Evolutionary conservation across 2,888 invertebrate species (phyloP).

Genomic region (Flexamia atlantica): DNA sequence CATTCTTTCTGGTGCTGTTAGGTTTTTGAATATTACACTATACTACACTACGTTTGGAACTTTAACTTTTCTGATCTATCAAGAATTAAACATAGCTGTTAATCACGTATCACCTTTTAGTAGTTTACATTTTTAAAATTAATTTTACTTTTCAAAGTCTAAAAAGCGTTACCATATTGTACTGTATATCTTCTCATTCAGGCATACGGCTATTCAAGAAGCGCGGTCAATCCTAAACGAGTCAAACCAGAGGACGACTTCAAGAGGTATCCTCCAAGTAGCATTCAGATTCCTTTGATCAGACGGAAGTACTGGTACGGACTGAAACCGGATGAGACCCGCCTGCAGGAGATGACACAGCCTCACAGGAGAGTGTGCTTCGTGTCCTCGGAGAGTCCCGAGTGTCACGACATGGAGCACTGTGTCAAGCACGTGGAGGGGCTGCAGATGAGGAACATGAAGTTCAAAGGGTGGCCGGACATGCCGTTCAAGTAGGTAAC

Average conservation of each 20-base stretch:
- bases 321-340: not conserved
- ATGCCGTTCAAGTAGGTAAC: not conserved
- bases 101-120: no score
- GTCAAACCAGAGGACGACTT: constrained; percentile 1
- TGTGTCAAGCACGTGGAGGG: not conserved
- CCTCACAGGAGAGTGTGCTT: constrained; percentile 32
- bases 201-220: no score
- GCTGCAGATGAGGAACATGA: constrained; percentile 17
- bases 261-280: not conserved
- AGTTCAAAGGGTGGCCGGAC: constrained; percentile 10
- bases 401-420: not conserved
- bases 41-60: no score
- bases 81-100: no score
- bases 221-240: no score
- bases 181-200: no score
- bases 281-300: not conserved
- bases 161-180: no score
- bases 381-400: constrained; percentile 1
- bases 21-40: no score
- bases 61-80: no score
- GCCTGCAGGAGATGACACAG: not conserved
- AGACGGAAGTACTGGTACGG: constrained; percentile 14
- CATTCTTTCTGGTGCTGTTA: no score
- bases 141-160: no score
- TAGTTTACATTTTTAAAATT: no score